phyloP scores from a whole-genome alignment of 2,113 vertebrate species.

The Cephalophus harveyi region DNA sequence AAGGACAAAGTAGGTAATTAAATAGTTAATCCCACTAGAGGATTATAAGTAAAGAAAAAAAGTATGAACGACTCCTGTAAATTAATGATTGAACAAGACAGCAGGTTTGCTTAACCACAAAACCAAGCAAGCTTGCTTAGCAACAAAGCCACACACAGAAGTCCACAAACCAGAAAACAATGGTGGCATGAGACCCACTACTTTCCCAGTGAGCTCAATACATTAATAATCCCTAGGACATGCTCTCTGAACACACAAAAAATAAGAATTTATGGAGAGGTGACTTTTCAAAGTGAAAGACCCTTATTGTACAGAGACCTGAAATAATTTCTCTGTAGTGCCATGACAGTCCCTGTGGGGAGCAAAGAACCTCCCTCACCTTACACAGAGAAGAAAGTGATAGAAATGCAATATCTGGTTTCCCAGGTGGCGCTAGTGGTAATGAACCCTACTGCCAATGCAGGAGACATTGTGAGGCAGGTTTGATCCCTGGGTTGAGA shows the following conservation, averaged over 20 bases:
- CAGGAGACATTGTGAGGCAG: background rate
- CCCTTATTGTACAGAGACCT: background rate
- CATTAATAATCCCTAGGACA: background rate
- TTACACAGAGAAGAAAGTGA: background rate
- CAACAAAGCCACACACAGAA: background rate
- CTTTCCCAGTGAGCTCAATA: background rate
- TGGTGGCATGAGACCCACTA: background rate
- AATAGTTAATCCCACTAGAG: background rate
- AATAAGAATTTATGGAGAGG: background rate
- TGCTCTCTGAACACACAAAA: background rate
- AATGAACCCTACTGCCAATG: background rate
- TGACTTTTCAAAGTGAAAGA: background rate
- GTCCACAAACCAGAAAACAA: background rate
- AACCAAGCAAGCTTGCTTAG: background rate
- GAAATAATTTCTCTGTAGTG: background rate
- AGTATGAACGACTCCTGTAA: background rate
- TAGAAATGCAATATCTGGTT: background rate
- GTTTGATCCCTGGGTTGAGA: background rate
- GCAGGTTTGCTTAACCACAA: background rate
- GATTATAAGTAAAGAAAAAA: background rate
- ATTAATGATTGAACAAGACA: background rate
- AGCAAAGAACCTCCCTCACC: background rate
- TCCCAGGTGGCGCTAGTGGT: background rate
- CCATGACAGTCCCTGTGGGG: fast-evolving
- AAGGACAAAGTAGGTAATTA: background rate